These are phyloP conservation scores for Solenopsis fugax DNA, from an alignment of 1,140 invertebrate genomes.

Conservation along the genomic window DNA sequence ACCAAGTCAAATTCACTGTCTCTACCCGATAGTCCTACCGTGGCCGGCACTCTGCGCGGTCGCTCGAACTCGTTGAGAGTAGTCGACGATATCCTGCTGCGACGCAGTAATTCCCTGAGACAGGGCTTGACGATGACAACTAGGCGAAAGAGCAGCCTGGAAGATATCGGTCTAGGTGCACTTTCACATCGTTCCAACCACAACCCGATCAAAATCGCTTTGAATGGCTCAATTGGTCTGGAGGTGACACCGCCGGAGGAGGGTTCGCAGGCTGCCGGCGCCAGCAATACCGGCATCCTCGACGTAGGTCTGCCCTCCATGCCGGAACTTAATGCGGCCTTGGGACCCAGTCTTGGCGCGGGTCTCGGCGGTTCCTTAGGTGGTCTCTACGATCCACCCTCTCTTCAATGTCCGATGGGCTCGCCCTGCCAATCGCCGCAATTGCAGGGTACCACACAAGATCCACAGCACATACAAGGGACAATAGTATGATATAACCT, in stretches of 20 bases:
- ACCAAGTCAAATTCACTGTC: constrained; percentile 96
- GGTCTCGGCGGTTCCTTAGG: constrained; percentile 86
- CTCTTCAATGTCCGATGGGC: constrained; percentile 75
- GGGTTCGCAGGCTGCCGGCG: constrained; percentile 84
- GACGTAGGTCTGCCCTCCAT: constrained; percentile 88
- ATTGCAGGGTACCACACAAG: constrained; percentile 85
- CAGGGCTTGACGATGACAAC: constrained; percentile 90
- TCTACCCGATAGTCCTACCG: constrained; percentile 94
- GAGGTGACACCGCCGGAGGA: constrained; percentile 95
- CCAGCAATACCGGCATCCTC: constrained; percentile 87
- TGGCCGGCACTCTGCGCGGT: constrained; percentile 91
- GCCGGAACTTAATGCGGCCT: constrained; percentile 73
- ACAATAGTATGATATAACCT: constrained; percentile 97
- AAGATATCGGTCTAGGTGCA: constrained; percentile 92
- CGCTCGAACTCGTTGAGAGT: constrained; percentile 94
- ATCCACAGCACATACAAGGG: constrained; percentile 93
- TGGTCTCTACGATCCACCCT: constrained; percentile 82
- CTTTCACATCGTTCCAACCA: constrained; percentile 88
- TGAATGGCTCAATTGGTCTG: constrained; percentile 94
- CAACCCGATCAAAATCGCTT: constrained; percentile 93
- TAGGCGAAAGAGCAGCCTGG: constrained; percentile 92
- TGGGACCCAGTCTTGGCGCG: constrained; percentile 68
- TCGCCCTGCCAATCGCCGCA: constrained; percentile 75
- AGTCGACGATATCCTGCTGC: constrained; percentile 93
- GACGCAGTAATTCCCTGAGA: constrained; percentile 93